Percentiles rank a stretch among this genome's conserved stretches.
phyloP scores from a whole-genome alignment of 64 coral and sea anemone genomes.

The Stylophora pistillata region DNA sequence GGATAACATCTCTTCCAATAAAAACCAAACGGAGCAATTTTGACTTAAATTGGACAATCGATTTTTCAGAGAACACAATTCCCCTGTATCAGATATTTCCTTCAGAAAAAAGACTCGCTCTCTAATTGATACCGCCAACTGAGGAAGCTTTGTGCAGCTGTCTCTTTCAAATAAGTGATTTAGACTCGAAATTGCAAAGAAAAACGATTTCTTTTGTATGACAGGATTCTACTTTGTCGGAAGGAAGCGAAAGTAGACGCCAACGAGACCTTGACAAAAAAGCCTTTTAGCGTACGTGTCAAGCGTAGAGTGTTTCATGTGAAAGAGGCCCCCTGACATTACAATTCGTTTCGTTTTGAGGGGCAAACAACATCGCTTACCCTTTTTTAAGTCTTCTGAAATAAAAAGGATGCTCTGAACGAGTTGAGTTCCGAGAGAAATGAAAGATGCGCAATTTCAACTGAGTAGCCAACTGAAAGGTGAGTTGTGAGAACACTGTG shows the following conservation, averaged over 20 bases:
- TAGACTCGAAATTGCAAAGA: neutral
- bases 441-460: too few species aligned
- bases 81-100: neutral
- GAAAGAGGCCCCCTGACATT: too few species aligned
- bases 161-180: neutral
- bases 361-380: too few species aligned
- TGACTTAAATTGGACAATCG: neutral
- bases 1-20: neutral
- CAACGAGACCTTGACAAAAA: too few species aligned
- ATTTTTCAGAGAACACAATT: neutral
- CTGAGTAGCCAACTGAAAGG: neutral
- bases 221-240: neutral
- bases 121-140: conserved; percentile 6
- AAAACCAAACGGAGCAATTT: neutral
- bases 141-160: neutral
- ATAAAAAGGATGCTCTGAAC: too few species aligned
- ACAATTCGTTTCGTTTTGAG: too few species aligned
- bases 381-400: too few species aligned
- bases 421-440: neutral
- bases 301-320: too few species aligned
- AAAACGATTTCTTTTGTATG: neutral
- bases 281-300: too few species aligned
- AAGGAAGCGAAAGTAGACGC: too few species aligned
- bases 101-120: neutral
- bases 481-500: neutral